phyloP scores from a whole-genome alignment of 2,113 vertebrate species.

The Catharus fuscescens region DNA sequence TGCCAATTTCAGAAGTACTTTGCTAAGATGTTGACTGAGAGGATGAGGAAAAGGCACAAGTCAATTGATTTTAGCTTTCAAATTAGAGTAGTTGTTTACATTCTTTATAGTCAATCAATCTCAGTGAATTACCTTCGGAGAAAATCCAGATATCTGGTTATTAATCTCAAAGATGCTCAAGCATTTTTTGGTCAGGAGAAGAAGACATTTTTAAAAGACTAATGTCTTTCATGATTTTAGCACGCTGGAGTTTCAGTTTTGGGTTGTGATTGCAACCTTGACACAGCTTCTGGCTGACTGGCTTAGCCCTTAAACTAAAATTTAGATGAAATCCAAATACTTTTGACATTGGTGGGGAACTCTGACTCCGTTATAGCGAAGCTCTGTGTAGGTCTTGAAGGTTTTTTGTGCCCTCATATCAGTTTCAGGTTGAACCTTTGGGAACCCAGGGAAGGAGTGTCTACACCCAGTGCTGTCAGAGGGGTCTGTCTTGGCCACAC shows the following conservation, averaged over 20 bases:
- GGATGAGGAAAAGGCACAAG: background rate
- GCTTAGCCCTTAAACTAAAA: background rate
- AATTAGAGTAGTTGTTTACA: background rate
- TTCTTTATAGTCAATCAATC: background rate
- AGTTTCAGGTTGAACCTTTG: background rate
- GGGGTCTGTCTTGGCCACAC: background rate
- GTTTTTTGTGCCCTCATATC: fast-evolving
- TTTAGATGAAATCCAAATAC: background rate
- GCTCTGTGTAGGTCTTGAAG: background rate
- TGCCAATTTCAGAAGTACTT: background rate
- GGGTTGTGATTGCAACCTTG: fast-evolving
- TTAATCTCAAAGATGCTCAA: background rate
- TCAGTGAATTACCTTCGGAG: background rate
- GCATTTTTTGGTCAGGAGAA: background rate
- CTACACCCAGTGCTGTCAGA: fast-evolving
- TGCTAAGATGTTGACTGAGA: background rate
- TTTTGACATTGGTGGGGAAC: background rate
- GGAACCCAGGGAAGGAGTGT: background rate
- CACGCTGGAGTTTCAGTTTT: background rate
- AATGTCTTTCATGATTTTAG: background rate
- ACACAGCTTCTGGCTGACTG: background rate
- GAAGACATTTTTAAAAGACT: background rate
- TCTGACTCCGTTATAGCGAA: background rate
- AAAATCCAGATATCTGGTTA: background rate
- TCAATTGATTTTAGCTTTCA: background rate